These are phyloP conservation scores for Cariama cristata DNA, from an alignment of 2,113 vertebrate genomes.

Conservation along the genomic window DNA sequence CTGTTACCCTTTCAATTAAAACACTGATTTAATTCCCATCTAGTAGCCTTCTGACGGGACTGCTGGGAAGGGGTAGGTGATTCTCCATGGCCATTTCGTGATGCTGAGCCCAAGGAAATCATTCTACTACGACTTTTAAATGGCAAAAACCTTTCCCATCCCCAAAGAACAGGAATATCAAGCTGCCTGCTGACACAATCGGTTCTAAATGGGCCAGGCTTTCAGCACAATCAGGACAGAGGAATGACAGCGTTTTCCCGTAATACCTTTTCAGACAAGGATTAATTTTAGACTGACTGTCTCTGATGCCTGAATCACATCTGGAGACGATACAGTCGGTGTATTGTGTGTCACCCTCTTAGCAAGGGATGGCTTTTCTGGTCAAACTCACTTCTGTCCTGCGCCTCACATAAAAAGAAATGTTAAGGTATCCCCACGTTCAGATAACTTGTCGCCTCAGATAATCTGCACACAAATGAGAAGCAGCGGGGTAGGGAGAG, in stretches of 20 bases:
- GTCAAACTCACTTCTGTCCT: background rate
- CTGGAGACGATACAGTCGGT: rapidly evolving
- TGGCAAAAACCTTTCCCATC: background rate
- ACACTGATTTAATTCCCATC: rapidly evolving
- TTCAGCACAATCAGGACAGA: constrained; percentile 10
- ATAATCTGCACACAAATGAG: background rate
- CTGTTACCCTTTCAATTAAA: background rate
- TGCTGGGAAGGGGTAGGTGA: background rate
- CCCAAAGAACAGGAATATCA: background rate
- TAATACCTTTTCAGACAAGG: background rate
- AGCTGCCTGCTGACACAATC: background rate
- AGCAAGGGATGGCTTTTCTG: background rate
- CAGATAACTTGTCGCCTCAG: background rate
- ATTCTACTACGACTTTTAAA: background rate
- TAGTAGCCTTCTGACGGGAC: too few species aligned
- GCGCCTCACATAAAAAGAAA: background rate
- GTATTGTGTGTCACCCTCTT: background rate
- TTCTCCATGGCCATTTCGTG: rapidly evolving
- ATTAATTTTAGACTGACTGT: background rate
- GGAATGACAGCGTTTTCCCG: background rate
- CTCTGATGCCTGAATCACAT: background rate
- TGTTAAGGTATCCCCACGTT: too few species aligned
- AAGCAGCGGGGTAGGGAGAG: background rate
- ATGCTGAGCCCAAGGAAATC: background rate
- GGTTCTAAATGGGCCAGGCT: background rate